phyloP scores from a whole-genome alignment of 2,888 invertebrate genomes.

The Andrena chrysosceles region DNA sequence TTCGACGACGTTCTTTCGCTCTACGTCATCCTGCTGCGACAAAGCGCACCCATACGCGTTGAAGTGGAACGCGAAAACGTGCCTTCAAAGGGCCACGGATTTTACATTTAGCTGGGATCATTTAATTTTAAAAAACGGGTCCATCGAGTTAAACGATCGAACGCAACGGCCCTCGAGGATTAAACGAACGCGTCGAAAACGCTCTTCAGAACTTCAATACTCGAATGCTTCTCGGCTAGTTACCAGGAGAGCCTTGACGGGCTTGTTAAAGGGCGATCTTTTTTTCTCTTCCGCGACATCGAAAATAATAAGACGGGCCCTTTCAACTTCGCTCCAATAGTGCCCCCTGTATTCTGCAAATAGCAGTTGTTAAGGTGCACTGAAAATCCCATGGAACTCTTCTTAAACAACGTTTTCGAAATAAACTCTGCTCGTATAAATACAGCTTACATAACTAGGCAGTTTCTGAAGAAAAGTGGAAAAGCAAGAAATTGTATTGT shows the following conservation, averaged over 20 bases:
- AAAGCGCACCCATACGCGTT: slow-evolving; percentile 1
- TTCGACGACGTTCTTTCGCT: slow-evolving; percentile 33
- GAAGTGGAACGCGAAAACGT: slow-evolving; percentile 7
- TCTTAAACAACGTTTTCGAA: background rate
- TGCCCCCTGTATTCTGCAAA: background rate
- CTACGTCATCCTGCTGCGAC: background rate
- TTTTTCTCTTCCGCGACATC: background rate
- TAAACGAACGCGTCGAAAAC: slow-evolving; percentile 28
- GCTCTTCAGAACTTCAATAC: slow-evolving; percentile 23
- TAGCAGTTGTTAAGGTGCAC: slow-evolving; percentile 8
- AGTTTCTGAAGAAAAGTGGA: slow-evolving; percentile 1
- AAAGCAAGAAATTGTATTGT: background rate
- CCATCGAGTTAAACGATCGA: background rate
- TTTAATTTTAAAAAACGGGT: slow-evolving; percentile 35
- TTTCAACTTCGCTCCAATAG: slow-evolving; percentile 9
- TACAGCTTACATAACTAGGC: background rate
- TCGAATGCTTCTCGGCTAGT: slow-evolving; percentile 27
- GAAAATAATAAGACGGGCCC: slow-evolving; percentile 26
- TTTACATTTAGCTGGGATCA: background rate
- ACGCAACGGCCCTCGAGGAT: slow-evolving; percentile 9
- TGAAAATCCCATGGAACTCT: slow-evolving; percentile 3
- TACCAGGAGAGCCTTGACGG: slow-evolving; percentile 5
- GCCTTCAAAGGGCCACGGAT: slow-evolving; percentile 19
- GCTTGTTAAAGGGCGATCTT: slow-evolving; percentile 38
- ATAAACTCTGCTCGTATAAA: slow-evolving; percentile 14